Conservation (phyloP, 1,140 invertebrate genomes). For the Palaemon carinicauda region DNA sequence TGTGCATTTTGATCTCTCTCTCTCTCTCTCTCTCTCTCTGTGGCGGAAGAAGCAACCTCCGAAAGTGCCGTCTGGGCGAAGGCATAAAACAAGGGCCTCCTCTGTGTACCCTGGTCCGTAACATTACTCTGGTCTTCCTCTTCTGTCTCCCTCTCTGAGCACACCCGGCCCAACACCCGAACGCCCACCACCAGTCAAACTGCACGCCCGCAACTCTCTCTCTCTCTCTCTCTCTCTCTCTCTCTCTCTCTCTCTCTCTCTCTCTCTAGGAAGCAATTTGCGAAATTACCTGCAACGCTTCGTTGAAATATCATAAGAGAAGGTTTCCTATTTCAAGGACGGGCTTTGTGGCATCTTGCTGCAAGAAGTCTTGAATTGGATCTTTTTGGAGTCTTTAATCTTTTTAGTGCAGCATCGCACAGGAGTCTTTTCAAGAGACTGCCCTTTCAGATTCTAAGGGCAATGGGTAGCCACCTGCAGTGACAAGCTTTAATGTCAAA, state of each 20-base stretch:
- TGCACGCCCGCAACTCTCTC: not conserved
- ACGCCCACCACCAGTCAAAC: not conserved
- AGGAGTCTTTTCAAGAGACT: too few species aligned
- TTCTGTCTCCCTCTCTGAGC: not conserved
- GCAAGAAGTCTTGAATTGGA: too few species aligned
- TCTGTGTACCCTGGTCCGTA: not conserved
- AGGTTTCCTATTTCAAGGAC: too few species aligned
- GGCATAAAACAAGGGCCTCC: not conserved
- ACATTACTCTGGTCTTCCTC: not conserved
- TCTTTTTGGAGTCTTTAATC: too few species aligned
- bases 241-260: not conserved
- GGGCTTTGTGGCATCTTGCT: too few species aligned
- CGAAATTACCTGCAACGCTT: too few species aligned
- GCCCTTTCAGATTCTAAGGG: too few species aligned
- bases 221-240: conserved; percentile 5
- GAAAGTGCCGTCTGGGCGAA: not conserved
- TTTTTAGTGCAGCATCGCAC: too few species aligned
- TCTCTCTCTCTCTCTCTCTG: not conserved
- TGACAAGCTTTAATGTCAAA: too few species aligned
- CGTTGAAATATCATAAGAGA: too few species aligned
- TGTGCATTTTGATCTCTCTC: not conserved
- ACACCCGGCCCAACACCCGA: not conserved
- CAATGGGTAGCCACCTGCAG: too few species aligned
- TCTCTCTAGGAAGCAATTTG: not conserved
- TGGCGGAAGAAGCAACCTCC: not conserved